phyloP scores from a whole-genome alignment of 2,888 invertebrate species.

The Macrophya annulata region DNA sequence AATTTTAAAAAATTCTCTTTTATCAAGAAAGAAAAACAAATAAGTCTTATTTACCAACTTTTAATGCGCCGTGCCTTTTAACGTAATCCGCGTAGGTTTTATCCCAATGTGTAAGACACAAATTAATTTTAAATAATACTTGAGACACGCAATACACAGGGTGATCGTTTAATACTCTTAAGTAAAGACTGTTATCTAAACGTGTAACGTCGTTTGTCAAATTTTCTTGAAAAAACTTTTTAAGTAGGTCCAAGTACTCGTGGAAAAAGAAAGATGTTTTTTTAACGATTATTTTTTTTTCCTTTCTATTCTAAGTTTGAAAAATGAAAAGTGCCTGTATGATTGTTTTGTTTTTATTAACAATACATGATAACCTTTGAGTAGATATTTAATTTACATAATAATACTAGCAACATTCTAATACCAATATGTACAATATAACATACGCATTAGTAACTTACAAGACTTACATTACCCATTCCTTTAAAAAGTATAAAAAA shows the following conservation, averaged over 20 bases:
- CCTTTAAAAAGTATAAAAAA: conserved; percentile 29
- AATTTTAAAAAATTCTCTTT: conserved; percentile 71
- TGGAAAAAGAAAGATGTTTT: conserved; percentile 15
- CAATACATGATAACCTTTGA: conserved; percentile 57
- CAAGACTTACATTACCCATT: conserved; percentile 43
- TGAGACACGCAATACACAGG: conserved; percentile 62
- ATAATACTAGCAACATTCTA: conserved; percentile 51
- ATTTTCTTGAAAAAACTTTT: conserved; percentile 60
- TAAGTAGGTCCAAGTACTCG: conserved; percentile 35
- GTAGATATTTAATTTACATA: conserved; percentile 57
- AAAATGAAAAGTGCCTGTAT: conserved; percentile 66
- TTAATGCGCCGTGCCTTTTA: conserved; percentile 77
- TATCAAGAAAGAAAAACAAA: conserved; percentile 60
- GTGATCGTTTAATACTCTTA: conserved; percentile 68
- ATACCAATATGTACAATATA: conserved; percentile 53
- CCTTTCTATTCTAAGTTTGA: conserved; percentile 58
- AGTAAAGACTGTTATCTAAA: conserved; percentile 67
- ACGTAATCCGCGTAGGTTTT: conserved; percentile 71
- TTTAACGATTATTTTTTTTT: not conserved
- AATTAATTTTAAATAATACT: conserved; percentile 73
- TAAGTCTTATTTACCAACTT: conserved; percentile 71
- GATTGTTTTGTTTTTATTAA: conserved; percentile 69
- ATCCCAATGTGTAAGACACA: conserved; percentile 65
- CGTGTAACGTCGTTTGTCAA: conserved; percentile 62
- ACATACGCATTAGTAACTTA: conserved; percentile 40